Conservation (phyloP, 2,888 invertebrate genomes). For the Tridacna crocea region DNA sequence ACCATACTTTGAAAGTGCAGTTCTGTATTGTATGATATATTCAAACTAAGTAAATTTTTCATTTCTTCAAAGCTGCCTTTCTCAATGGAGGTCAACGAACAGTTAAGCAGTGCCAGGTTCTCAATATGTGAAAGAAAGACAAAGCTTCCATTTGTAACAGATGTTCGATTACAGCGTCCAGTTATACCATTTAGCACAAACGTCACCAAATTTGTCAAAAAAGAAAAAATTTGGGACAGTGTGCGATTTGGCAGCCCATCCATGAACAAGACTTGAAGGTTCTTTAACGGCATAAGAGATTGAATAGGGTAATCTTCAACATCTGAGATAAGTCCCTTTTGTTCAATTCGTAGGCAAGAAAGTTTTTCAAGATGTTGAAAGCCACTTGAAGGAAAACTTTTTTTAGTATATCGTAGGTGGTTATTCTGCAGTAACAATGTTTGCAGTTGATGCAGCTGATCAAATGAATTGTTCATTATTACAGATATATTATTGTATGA, state of each 20-base stretch:
- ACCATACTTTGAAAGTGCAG: background rate
- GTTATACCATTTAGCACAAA: background rate
- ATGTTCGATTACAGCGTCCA: background rate
- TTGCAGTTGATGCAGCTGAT: background rate
- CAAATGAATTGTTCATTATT: background rate
- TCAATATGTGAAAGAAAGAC: background rate
- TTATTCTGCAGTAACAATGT: background rate
- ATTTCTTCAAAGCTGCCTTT: constrained; percentile 1
- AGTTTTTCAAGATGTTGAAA: background rate
- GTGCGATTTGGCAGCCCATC: background rate
- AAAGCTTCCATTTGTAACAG: background rate
- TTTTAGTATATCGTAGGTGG: background rate
- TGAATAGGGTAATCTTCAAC: background rate
- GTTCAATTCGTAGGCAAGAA: background rate
- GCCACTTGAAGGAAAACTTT: background rate
- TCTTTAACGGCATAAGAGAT: background rate
- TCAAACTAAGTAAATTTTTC: background rate
- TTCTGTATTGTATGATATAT: constrained; percentile 1
- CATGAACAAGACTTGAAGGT: constrained; percentile 3
- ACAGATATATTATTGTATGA: background rate
- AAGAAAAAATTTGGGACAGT: background rate
- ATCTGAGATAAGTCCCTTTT: background rate
- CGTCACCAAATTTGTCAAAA: background rate
- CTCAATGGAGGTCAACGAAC: background rate
- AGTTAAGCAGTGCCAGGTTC: background rate